phyloP scores from a whole-genome alignment of 2,888 invertebrate species.

The Sthenelais limicola region DNA sequence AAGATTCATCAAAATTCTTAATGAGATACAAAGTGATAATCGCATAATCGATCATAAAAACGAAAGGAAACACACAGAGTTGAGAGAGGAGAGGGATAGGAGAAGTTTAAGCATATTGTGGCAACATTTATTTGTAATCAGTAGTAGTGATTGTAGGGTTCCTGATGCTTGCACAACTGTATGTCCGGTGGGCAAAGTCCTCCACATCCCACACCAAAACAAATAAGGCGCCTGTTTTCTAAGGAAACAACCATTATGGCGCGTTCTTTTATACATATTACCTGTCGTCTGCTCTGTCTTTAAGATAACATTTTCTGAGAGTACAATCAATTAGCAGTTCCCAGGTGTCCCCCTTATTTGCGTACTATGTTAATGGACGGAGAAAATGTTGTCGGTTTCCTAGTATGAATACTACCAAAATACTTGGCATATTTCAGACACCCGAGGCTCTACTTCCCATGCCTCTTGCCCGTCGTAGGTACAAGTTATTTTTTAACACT shows the following conservation, averaged over 20 bases:
- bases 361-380: too few species aligned
- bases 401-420: too few species aligned
- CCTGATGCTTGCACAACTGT: constrained; percentile 28
- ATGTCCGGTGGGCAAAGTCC: constrained; percentile 11
- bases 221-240: constrained; percentile 17
- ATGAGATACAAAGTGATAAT: too few species aligned
- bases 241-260: constrained; percentile 34
- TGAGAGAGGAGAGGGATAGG: too few species aligned
- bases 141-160: constrained; percentile 10
- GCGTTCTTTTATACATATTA: constrained; percentile 33
- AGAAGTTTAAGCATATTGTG: not conserved
- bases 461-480: too few species aligned
- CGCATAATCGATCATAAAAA: too few species aligned
- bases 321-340: constrained; percentile 28
- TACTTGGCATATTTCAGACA: too few species aligned
- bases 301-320: constrained; percentile 18
- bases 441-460: too few species aligned
- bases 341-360: not conserved
- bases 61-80: too few species aligned
- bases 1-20: too few species aligned
- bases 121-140: constrained; percentile 3
- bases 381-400: too few species aligned
- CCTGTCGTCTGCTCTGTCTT: constrained; percentile 17
- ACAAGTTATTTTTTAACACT: too few species aligned
- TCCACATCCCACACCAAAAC: not conserved